These are phyloP conservation scores for Drosophila prostipennis DNA, from an alignment of 2,888 invertebrate genomes.

Conservation along the genomic window DNA sequence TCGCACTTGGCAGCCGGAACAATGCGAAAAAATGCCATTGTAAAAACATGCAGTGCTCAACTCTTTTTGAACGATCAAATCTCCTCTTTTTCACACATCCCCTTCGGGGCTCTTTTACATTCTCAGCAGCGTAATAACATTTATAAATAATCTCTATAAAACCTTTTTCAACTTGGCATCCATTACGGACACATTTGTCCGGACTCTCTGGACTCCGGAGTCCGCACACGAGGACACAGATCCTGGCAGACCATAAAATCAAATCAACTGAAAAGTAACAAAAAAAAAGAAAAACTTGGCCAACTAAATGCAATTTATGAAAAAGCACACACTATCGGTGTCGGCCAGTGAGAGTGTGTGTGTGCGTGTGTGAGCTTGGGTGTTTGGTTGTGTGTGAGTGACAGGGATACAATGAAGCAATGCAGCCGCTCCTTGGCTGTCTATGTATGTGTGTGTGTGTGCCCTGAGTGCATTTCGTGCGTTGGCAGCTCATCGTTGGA, in stretches of 20 bases:
- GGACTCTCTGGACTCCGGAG: background rate
- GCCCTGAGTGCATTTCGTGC: slow-evolving; percentile 47
- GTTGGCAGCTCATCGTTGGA: slow-evolving; percentile 54
- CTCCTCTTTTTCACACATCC: slow-evolving; percentile 7
- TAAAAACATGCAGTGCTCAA: slow-evolving; percentile 7
- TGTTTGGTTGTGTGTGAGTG: slow-evolving; percentile 4
- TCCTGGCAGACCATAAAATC: slow-evolving; percentile 44
- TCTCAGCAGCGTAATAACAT: slow-evolving; percentile 42
- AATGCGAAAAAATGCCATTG: slow-evolving; percentile 12
- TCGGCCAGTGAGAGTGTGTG: background rate
- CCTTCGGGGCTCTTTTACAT: slow-evolving; percentile 20
- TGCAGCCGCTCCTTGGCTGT: slow-evolving; percentile 15
- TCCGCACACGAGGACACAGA: slow-evolving; percentile 28
- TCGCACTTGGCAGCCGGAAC: background rate
- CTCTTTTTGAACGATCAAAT: slow-evolving; percentile 30
- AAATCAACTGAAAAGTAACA: slow-evolving; percentile 50
- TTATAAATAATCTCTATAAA: slow-evolving; percentile 46
- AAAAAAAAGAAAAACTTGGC: slow-evolving; percentile 62
- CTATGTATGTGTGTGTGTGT: slow-evolving; percentile 9
- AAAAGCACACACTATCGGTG: slow-evolving; percentile 55
- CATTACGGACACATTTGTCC: slow-evolving; percentile 45
- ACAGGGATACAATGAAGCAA: slow-evolving; percentile 16
- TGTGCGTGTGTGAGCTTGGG: background rate
- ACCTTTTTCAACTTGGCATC: slow-evolving; percentile 45
- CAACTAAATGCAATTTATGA: slow-evolving; percentile 72